Conservation (phyloP, 1,140 invertebrate species). For the Oryzaephilus surinamensis region DNA sequence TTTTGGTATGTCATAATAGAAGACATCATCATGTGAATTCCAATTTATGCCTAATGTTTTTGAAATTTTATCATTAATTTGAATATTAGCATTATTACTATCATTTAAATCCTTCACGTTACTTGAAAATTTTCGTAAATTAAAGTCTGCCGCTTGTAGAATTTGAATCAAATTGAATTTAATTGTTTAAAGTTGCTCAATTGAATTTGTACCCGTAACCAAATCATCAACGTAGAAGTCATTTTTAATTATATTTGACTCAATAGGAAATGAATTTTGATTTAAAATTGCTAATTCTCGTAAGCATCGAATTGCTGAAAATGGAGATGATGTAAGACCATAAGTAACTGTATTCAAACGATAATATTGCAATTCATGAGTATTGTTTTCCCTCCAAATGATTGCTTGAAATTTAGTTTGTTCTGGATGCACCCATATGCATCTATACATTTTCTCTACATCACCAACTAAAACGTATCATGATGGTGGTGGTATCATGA, state of each 20-base stretch:
- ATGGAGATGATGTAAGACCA: slow-evolving; percentile 30
- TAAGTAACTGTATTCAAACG: slow-evolving; percentile 20
- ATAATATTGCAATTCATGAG: slow-evolving; percentile 12
- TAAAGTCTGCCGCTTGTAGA: slow-evolving; percentile 11
- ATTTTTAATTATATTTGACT: slow-evolving; percentile 19
- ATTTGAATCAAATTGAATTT: slow-evolving; percentile 3
- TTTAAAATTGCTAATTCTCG: slow-evolving; percentile 22
- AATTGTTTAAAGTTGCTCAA: slow-evolving; percentile 12
- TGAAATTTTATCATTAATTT: not conserved
- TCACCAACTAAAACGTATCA: slow-evolving; percentile 34
- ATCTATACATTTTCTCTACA: slow-evolving; percentile 34
- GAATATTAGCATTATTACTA: not conserved
- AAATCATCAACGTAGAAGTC: slow-evolving; percentile 42
- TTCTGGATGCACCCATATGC: slow-evolving; percentile 29
- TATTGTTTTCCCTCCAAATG: slow-evolving; percentile 24
- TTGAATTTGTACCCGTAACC: slow-evolving; percentile 14
- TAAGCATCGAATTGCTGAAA: slow-evolving; percentile 30
- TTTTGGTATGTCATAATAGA: too few relatives aligned
- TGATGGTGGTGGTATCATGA: slow-evolving; percentile 25
- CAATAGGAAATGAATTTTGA: slow-evolving; percentile 19
- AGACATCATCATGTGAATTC: not conserved
- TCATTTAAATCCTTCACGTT: slow-evolving; percentile 1
- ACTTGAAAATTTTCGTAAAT: slow-evolving; percentile 14
- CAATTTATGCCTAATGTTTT: slow-evolving; percentile 10
- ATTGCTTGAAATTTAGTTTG: slow-evolving; percentile 27